phyloP scores from a whole-genome alignment of 1,140 invertebrate species.

The Leptestheria dahalacensis region DNA sequence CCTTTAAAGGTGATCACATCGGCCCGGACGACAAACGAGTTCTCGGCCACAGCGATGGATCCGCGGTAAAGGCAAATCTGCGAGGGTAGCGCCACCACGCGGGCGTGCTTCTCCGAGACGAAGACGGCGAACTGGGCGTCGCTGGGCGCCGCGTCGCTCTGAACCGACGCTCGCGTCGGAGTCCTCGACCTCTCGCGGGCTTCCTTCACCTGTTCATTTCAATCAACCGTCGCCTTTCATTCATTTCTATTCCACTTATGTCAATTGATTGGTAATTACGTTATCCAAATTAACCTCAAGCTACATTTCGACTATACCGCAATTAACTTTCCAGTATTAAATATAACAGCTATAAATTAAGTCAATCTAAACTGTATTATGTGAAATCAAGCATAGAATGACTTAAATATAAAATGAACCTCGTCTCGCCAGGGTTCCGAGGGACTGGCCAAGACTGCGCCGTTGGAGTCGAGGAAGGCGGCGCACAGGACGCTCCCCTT shows the following conservation, averaged over 20 bases:
- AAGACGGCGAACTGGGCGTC: slow-evolving; percentile 87
- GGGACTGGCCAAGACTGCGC: slow-evolving; percentile 64
- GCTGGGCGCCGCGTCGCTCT: slow-evolving; percentile 33
- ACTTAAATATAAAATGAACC: too few species aligned
- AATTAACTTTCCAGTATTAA: too few species aligned
- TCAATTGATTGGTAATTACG: too few species aligned
- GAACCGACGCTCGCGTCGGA: slow-evolving; percentile 35
- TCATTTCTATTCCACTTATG: too few species aligned
- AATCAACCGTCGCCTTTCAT: too few species aligned
- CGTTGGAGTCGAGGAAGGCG: slow-evolving; percentile 88
- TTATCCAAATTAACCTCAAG: too few species aligned
- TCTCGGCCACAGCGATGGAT: slow-evolving; percentile 57
- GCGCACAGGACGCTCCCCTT: slow-evolving; percentile 85
- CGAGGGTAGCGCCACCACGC: slow-evolving; percentile 82
- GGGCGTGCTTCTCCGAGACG: slow-evolving; percentile 85
- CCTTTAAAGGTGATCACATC: slow-evolving; percentile 87
- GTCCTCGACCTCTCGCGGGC: slow-evolving; percentile 38
- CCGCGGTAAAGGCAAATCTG: slow-evolving; percentile 75
- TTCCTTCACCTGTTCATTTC: too few species aligned
- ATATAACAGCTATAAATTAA: too few species aligned
- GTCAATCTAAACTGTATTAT: too few species aligned
- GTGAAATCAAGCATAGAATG: too few species aligned
- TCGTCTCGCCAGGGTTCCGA: slow-evolving; percentile 80
- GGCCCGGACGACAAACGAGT: slow-evolving; percentile 83
- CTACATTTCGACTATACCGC: too few species aligned